phyloP scores from a whole-genome alignment of 2,113 vertebrate species.

The Pomatorhinus ruficollis region DNA sequence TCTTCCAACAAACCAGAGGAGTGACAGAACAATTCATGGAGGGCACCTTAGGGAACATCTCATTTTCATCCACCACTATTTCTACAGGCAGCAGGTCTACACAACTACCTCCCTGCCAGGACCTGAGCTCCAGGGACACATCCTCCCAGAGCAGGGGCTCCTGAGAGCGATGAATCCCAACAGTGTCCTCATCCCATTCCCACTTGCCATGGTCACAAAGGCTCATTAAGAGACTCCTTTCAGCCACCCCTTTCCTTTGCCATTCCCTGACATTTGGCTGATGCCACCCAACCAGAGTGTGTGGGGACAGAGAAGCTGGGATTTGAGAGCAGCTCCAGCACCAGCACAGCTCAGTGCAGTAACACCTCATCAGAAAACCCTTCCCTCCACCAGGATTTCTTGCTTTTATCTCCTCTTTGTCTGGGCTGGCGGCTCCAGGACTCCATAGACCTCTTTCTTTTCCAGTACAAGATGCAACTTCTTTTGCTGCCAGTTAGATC shows the following conservation, averaged over 20 bases:
- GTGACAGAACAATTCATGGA: background rate
- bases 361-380: background rate
- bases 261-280: background rate
- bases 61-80: background rate
- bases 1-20: background rate
- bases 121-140: background rate
- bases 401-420: background rate
- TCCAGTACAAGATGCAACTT: background rate
- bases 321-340: background rate
- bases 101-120: background rate
- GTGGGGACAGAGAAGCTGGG: background rate
- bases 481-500: background rate
- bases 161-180: fast-evolving
- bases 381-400: background rate
- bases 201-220: background rate
- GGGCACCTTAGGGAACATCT: background rate
- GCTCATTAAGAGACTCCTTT: background rate
- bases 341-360: background rate
- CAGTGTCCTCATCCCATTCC: background rate
- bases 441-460: fast-evolving
- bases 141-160: background rate
- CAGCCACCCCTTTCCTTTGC: background rate
- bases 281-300: background rate
- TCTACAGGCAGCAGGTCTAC: background rate
- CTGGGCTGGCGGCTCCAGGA: background rate